These are phyloP conservation scores for Cephus cinctus DNA, from an alignment of 1,140 invertebrate species.

Conservation along the genomic window DNA sequence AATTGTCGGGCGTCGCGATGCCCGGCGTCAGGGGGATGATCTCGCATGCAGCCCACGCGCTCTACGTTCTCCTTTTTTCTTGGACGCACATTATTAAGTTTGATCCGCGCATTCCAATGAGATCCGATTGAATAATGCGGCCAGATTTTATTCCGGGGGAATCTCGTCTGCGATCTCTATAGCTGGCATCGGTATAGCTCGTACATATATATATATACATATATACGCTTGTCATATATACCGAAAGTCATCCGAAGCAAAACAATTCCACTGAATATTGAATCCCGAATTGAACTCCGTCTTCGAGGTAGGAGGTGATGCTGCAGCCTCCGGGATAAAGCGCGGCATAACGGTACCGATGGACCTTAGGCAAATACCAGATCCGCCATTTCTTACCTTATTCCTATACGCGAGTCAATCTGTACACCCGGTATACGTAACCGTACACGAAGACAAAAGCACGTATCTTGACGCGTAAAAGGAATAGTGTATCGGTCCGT, in stretches of 20 bases:
- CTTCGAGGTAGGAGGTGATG: neutral
- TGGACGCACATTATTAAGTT: conserved; percentile 49
- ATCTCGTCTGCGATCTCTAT: conserved; percentile 42
- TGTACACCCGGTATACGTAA: too few species aligned
- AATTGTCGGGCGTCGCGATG: conserved; percentile 43
- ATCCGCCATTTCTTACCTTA: too few species aligned
- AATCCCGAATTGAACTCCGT: conserved; percentile 4
- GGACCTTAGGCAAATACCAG: too few species aligned
- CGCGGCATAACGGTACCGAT: too few species aligned
- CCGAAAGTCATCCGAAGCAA: conserved; percentile 14
- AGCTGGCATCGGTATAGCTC: neutral
- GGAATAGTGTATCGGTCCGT: too few species aligned
- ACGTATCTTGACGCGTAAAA: too few species aligned
- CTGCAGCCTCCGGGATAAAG: too few species aligned
- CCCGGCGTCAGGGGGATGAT: conserved; percentile 28
- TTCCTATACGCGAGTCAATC: too few species aligned
- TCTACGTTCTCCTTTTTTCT: conserved; percentile 31
- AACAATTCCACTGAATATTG: conserved; percentile 16
- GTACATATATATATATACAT: conserved; percentile 6
- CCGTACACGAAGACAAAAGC: too few species aligned
- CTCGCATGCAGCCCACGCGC: conserved; percentile 38
- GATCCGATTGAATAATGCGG: conserved; percentile 49
- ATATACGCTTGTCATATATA: neutral
- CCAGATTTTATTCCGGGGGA: conserved; percentile 47
- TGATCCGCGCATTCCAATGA: conserved; percentile 48